Conservation (phyloP, 2,888 invertebrate genomes). For the Lochmaea crataegi region DNA sequence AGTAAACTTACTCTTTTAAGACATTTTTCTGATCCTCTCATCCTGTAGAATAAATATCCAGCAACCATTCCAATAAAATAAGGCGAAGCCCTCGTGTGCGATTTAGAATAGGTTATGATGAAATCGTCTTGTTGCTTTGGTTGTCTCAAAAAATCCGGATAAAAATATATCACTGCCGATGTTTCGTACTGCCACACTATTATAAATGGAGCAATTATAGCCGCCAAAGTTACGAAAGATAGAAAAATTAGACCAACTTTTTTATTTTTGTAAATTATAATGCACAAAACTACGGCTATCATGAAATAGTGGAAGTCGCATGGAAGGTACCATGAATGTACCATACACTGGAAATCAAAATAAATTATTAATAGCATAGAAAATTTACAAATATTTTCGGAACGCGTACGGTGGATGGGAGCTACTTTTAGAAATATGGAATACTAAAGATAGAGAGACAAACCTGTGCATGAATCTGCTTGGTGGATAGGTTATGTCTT, state of each 20-base stretch:
- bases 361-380: not conserved
- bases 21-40: slow-evolving; percentile 54
- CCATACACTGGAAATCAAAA: slow-evolving; percentile 70
- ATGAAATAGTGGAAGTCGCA: slow-evolving; percentile 77
- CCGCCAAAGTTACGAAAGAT: slow-evolving; percentile 59
- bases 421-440: too few relatives aligned
- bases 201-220: slow-evolving; percentile 67
- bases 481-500: too few relatives aligned
- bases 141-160: slow-evolving; percentile 67
- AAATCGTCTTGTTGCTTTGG: slow-evolving; percentile 68
- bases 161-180: slow-evolving; percentile 69
- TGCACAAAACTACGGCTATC: slow-evolving; percentile 66
- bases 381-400: not conserved
- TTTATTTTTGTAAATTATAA: slow-evolving; percentile 64
- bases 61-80: slow-evolving; percentile 70
- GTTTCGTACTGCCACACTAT: slow-evolving; percentile 66
- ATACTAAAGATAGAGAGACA: too few relatives aligned
- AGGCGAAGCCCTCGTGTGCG: slow-evolving; percentile 70
- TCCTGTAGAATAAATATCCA: slow-evolving; percentile 65
- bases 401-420: too few relatives aligned
- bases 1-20: slow-evolving; percentile 57
- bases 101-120: slow-evolving; percentile 69
- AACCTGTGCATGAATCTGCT: too few relatives aligned
- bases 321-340: slow-evolving; percentile 76
- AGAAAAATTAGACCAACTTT: slow-evolving; percentile 63